Evolutionary conservation across 2,797 vertebrate species (phyloP), one percentile per base, ranked within the genome.

Genomic region (Micromesistius poutassou): DNA sequence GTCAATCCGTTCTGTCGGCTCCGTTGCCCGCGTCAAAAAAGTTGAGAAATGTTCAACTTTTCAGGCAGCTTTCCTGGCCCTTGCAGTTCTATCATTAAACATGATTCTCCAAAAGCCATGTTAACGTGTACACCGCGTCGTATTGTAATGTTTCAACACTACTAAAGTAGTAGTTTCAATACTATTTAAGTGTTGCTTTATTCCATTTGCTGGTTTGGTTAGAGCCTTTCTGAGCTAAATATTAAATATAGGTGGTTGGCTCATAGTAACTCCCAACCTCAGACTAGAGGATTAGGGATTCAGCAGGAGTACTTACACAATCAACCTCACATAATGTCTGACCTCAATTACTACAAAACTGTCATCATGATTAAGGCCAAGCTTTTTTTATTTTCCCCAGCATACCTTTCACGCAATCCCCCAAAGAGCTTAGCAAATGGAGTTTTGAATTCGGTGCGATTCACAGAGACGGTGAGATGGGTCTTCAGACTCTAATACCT

Each of bases 321-420:
- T 33, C 28, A 81, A 77, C 71, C 30, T 40, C 42, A 30, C 22
- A 79, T 74, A 30, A 76, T 22, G 30, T 42, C 75, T 74, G 46
- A 79, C 55, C 75, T 83, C n/a, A 78, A 79, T 82, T 72, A 83
- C 76, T 82, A 55, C 42, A 19, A 78, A 66, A 80, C 75, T 62
- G 71, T 9, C 13, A 74, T 71, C 71, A 79, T 72, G 38, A 82
- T 85, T 81, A 74, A 82, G 25, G 73, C 76, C 55, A 16, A 33
- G 38, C 12, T 28, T 62, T 75, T 82, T 72, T 14, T 62, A 19
- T 75, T 5, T 36, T 14, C 42, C 2, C 36, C 6, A 68, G 55
- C 40, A 71, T 76, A 80, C 31, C 46, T 72, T 72, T 50, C 68
- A 77, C 74, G 78, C 30, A 76, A 74, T 77, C 72, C 19, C 10